These are phyloP conservation scores for Ammodytes marinus DNA, from an alignment of 2,113 vertebrate genomes.

Conservation along the genomic window DNA sequence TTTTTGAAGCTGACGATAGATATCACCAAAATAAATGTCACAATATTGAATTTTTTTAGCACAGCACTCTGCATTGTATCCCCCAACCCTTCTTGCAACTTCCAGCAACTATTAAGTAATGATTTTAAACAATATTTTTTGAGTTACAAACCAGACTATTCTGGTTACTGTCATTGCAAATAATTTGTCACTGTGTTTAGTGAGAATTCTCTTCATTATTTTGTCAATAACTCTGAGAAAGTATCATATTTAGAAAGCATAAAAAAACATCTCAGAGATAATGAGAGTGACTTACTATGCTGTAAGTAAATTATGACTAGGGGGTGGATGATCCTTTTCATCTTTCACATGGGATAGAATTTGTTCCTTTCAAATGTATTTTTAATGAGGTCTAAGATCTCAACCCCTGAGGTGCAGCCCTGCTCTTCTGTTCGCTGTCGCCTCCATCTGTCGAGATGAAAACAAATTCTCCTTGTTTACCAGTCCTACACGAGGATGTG, in stretches of 20 bases:
- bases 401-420: constrained; percentile 54
- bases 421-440: constrained; percentile 43
- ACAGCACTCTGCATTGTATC: too few species aligned
- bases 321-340: constrained; percentile 50
- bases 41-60: too few species aligned
- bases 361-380: constrained; percentile 46
- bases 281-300: neutral
- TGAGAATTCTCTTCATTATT: constrained; percentile 32
- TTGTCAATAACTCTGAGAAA: constrained; percentile 7
- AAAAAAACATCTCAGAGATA: neutral
- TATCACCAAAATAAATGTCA: too few species aligned
- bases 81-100: neutral
- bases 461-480: constrained; percentile 68
- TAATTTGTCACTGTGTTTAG: constrained; percentile 15
- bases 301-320: constrained; percentile 22
- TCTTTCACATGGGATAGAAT: constrained; percentile 55
- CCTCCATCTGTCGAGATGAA: constrained; percentile 68
- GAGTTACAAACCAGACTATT: neutral
- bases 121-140: neutral
- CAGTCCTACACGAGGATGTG: constrained; percentile 44
- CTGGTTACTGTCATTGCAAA: neutral
- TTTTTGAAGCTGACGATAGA: too few species aligned
- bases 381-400: constrained; percentile 72
- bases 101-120: neutral
- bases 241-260: constrained; percentile 10